phyloP scores from a whole-genome alignment of 2,888 invertebrate genomes.

The Parthenolecanium corni region DNA sequence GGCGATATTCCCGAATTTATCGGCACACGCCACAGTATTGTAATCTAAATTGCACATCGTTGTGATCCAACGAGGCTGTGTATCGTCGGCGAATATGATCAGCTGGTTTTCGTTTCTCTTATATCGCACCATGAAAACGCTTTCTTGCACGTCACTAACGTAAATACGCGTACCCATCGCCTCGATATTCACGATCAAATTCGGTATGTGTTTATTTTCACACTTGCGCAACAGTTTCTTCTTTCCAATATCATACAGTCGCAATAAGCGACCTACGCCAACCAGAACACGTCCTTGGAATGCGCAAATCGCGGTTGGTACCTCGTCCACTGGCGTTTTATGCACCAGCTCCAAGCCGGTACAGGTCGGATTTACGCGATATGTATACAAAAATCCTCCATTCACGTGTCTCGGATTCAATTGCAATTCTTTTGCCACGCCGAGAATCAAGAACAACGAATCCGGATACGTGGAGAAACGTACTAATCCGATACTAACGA shows the following conservation, averaged over 20 bases:
- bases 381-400: constrained; percentile 78
- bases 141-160: constrained; percentile 93
- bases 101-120: constrained; percentile 92
- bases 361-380: constrained; percentile 65
- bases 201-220: constrained; percentile 96
- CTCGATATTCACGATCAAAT: constrained; percentile 84
- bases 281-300: constrained; percentile 86
- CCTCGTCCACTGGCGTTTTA: constrained; percentile 84
- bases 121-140: constrained; percentile 89
- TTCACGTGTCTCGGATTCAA: constrained; percentile 74
- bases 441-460: constrained; percentile 61
- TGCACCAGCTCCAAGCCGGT: constrained; percentile 83
- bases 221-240: constrained; percentile 93
- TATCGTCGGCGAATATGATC: constrained; percentile 96
- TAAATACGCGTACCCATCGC: constrained; percentile 88
- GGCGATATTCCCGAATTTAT: constrained; percentile 94
- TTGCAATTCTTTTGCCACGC: constrained; percentile 80
- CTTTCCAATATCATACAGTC: constrained; percentile 93
- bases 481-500: constrained; percentile 61
- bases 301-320: constrained; percentile 75
- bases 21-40: constrained; percentile 88
- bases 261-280: constrained; percentile 80
- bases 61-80: constrained; percentile 92
- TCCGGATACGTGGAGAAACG: constrained; percentile 60
- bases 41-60: constrained; percentile 86